Evolutionary conservation across 2,113 vertebrate species (phyloP).

Genomic region (Glaucidium brasilianum): DNA sequence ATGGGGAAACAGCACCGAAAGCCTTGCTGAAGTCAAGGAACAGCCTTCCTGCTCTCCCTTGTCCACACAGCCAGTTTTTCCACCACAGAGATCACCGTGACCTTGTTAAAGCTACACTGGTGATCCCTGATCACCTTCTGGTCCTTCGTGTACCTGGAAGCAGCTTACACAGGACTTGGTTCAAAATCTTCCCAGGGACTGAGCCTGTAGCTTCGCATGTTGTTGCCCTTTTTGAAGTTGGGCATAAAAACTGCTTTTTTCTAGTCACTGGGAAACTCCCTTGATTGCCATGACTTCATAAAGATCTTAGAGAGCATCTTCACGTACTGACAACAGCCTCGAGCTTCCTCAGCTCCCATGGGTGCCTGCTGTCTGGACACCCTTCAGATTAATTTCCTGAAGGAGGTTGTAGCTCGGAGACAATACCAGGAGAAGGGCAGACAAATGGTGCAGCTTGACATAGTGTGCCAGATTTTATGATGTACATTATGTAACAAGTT

Average conservation of each 20-base stretch:
- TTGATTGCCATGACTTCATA: neutral
- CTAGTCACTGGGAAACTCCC: neutral
- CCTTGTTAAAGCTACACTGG: neutral
- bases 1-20: neutral
- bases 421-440: neutral
- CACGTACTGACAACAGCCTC: neutral
- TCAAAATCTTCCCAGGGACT: neutral
- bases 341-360: neutral
- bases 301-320: neutral
- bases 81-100: neutral
- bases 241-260: neutral
- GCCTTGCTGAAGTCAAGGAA: neutral
- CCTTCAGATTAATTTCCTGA: no score
- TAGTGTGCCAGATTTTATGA: neutral
- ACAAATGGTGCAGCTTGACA: neutral
- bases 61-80: neutral
- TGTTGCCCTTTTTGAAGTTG: neutral
- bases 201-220: neutral
- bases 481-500: neutral
- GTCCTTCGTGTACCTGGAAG: neutral
- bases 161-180: neutral
- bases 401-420: neutral
- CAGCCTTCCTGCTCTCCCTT: neutral
- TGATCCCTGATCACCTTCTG: neutral
- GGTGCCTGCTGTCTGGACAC: rapidly evolving